Base-by-base conservation (phyloP, 2,888 invertebrate genomes). In the Antheraea assamensis region DNA sequence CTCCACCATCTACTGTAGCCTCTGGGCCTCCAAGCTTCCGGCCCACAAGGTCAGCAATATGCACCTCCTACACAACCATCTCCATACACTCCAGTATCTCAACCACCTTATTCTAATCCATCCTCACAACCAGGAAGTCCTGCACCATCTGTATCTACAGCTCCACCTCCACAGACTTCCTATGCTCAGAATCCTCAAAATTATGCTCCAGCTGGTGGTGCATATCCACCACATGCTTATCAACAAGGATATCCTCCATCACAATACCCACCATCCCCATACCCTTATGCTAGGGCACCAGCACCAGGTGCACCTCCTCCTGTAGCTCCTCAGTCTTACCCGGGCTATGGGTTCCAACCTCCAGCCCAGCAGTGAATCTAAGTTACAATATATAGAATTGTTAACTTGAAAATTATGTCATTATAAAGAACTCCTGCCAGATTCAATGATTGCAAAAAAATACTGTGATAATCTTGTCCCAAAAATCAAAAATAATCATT, bases 271-370 rank as follows among this genome's bases (percentile, higher is more conserved):
- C 95, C 95, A 15, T 93, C 95, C 10, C 95, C 95, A 0, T 95
- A 95, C 76, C 95, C 93, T 0, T 95, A 95, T 75, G 94, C 95
- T 2, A 94, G 95, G 7, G 95, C 95, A 5, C 96, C 96, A 0
- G 96, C 96, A 2, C 95, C 95, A 3, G 96, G 96, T 1, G 96
- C 96, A 8, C 97, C 96, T 4, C 97, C 97, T 77, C 96, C 96
- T 7, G 96, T 96, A 31, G 97, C 96, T 13, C 96, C 97, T 10
- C 96, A 97, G 78, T 96, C 96, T 75, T 98, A 98, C 86, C 96
- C 95, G 13, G 96, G 97, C 61, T 97, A 97, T 86, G 96, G 97
- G 72, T 97, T 97, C 86, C 97, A 97, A 83, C 97, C 97, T 76
- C 97, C 97, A 72, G 95, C 96, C 49, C 96, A 97, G 87, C 96